phyloP scores from a whole-genome alignment of 53 echinoderm and acorn worm genomes.

The Zoroaster sp. region DNA sequence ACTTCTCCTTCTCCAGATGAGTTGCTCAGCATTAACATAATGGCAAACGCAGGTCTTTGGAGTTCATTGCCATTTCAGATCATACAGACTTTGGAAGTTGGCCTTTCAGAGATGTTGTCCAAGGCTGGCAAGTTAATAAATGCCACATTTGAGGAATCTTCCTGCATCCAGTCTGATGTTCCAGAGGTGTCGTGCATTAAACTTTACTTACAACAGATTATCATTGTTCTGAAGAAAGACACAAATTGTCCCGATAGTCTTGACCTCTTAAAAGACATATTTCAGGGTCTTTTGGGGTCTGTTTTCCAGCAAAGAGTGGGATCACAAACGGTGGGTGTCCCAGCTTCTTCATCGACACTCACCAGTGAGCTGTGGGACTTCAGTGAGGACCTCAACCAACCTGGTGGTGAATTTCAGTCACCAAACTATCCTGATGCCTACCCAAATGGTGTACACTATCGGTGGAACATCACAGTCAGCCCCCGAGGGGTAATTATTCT shows the following conservation, averaged over 20 bases:
- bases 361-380: background rate
- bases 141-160: background rate
- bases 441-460: slow-evolving; percentile 1
- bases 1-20: background rate
- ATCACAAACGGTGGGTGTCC: background rate
- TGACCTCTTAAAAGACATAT: background rate
- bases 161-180: background rate
- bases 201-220: background rate
- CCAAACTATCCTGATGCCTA: slow-evolving; percentile 34
- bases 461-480: slow-evolving; percentile 28
- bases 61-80: background rate
- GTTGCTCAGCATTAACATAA: background rate
- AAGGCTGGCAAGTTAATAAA: background rate
- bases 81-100: background rate
- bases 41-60: background rate
- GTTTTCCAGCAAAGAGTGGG: background rate
- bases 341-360: background rate
- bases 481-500: slow-evolving; percentile 22
- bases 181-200: background rate
- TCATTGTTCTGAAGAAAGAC: background rate
- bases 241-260: background rate
- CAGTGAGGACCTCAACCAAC: background rate
- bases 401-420: slow-evolving; percentile 12
- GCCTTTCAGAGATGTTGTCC: background rate
- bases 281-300: background rate